Conservation (phyloP, 2,797 vertebrate genomes). For the Sciaenops ocellatus region DNA sequence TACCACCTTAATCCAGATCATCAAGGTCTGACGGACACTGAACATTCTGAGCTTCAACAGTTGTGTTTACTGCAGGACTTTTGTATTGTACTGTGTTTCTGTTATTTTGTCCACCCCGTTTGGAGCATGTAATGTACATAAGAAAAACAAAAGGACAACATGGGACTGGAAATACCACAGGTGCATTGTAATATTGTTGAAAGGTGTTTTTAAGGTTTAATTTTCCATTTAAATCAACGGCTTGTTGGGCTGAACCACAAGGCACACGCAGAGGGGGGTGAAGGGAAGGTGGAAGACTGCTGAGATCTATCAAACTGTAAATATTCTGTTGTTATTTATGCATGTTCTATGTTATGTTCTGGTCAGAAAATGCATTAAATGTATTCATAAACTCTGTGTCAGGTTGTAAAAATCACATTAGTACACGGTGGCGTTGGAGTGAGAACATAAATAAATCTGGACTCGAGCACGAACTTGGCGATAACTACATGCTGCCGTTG, state of each 20-base stretch:
- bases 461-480: conserved; percentile 17
- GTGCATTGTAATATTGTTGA: neutral
- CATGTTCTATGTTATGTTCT: conserved; percentile 38
- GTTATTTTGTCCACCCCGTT: neutral
- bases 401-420: conserved; percentile 17
- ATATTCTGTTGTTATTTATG: conserved; percentile 72
- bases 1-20: neutral
- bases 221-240: neutral
- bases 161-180: neutral
- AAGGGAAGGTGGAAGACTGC: neutral
- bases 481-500: conserved; percentile 81
- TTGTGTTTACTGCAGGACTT: neutral
- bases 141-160: neutral
- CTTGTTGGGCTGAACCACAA: conserved; percentile 35
- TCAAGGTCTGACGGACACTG: neutral
- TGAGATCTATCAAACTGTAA: conserved; percentile 50
- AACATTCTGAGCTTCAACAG: conserved; percentile 1
- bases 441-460: conserved; percentile 38
- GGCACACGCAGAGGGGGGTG: conserved; percentile 23
- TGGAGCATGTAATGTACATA: neutral
- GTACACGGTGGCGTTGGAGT: neutral
- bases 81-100: neutral
- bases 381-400: conserved; percentile 19
- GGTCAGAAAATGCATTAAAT: conserved; percentile 45
- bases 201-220: conserved; percentile 1